Conservation (phyloP, 2,113 vertebrate species). For the Eonycteris spelaea region DNA sequence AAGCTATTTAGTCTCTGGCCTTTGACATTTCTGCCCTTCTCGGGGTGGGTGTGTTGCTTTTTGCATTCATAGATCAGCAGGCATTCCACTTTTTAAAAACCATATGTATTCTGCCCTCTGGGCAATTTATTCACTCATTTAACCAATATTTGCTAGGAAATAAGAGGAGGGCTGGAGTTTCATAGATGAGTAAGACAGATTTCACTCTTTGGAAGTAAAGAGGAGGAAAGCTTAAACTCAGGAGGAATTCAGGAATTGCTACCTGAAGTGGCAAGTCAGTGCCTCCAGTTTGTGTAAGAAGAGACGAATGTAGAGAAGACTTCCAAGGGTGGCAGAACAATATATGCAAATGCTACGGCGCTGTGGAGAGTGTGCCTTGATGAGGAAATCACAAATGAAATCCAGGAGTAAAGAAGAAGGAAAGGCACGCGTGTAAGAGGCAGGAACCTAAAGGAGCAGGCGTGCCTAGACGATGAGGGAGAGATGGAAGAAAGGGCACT, state of each 20-base stretch:
- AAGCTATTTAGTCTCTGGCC: not conserved
- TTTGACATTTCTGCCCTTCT: not conserved
- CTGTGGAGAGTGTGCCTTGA: not conserved
- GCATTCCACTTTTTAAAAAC: not conserved
- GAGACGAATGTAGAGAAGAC: not conserved
- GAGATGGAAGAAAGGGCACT: not conserved
- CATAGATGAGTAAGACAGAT: not conserved
- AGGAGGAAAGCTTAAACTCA: not conserved
- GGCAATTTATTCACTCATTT: not conserved
- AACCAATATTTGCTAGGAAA: not conserved
- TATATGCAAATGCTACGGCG: not conserved
- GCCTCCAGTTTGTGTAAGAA: not conserved
- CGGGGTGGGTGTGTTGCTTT: not conserved
- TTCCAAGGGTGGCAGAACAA: not conserved
- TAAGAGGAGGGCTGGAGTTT: not conserved
- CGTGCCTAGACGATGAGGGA: not conserved
- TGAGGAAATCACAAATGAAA: not conserved
- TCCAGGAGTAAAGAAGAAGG: not conserved
- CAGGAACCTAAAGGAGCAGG: not conserved
- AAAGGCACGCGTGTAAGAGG: fast-evolving
- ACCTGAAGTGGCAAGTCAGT: not conserved
- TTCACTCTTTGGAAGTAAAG: not conserved
- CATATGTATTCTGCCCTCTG: not conserved
- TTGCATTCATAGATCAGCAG: not conserved
- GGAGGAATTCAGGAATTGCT: not conserved